Percentiles rank a stretch among this genome's conserved stretches.
Conservation (phyloP, 2,888 invertebrate genomes). For the Pollenia amentaria region DNA sequence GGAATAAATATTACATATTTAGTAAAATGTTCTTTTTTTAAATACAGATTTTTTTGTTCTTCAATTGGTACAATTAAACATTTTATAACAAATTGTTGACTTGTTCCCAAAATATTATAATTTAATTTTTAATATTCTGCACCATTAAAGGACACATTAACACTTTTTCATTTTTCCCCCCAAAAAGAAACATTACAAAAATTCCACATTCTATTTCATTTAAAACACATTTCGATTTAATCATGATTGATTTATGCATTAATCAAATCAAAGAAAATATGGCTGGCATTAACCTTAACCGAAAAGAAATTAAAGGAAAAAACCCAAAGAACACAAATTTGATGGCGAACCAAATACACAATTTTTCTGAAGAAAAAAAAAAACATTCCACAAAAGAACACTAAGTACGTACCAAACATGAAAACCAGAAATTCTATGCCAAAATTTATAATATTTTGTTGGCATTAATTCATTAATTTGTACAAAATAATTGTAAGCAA, state of each 20-base stretch:
- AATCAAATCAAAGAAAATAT: conserved; percentile 1
- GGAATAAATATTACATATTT: too few species aligned
- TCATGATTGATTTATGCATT: conserved; percentile 42
- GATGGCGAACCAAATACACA: not conserved
- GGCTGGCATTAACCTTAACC: conserved; percentile 48
- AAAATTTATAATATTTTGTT: conserved; percentile 53
- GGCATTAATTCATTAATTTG: conserved; percentile 70
- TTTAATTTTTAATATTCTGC: not conserved
- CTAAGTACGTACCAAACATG: conserved; percentile 2
- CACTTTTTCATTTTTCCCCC: not conserved
- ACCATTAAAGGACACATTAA: not conserved
- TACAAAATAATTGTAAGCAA: conserved; percentile 59
- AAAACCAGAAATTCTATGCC: conserved; percentile 9
- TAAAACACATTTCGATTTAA: conserved; percentile 34
- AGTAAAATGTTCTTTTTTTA: too few species aligned
- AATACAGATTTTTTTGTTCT: too few species aligned
- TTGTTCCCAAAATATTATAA: not conserved
- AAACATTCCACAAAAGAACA: not conserved
- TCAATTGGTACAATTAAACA: too few species aligned
- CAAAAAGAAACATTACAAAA: not conserved
- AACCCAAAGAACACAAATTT: not conserved
- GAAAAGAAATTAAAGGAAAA: conserved; percentile 6
- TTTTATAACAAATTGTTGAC: too few species aligned
- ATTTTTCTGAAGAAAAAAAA: conserved; percentile 11
- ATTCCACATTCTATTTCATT: conserved; percentile 2